Evolutionary conservation across 2,888 invertebrate genomes (phyloP).

Genomic region (Elysia crispata): DNA sequence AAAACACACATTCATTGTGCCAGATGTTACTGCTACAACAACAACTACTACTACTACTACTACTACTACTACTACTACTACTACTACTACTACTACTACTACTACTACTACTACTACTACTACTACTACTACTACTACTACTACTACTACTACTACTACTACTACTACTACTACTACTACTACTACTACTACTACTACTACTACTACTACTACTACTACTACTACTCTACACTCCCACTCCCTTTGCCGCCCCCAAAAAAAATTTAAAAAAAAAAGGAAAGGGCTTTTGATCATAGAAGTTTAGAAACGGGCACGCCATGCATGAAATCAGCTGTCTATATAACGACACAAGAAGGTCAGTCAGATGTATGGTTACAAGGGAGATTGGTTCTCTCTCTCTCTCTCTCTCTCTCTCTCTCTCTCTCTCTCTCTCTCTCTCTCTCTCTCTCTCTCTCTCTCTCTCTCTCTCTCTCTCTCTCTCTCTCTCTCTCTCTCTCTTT

Average conservation of each 20-base stretch:
- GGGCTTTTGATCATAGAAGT: no score
- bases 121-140: conserved; percentile 18
- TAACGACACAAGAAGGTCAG: no score
- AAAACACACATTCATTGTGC: no score
- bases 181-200: conserved; percentile 24
- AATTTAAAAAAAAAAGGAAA: no score
- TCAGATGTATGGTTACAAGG: no score
- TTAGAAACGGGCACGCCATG: no score
- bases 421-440: not conserved
- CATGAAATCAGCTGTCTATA: no score
- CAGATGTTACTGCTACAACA: conserved; percentile 20
- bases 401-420: not conserved
- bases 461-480: not conserved
- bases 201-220: conserved; percentile 24
- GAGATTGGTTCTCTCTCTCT: not conserved
- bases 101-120: conserved; percentile 23
- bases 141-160: conserved; percentile 24
- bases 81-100: conserved; percentile 29
- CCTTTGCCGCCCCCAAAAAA: no score
- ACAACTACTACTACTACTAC: conserved; percentile 30
- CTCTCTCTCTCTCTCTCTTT: no score
- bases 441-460: not conserved
- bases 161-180: conserved; percentile 37
- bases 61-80: conserved; percentile 27
- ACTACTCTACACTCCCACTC: no score